These are phyloP conservation scores for Drosophila simulans DNA, from an alignment of 1,140 invertebrate genomes.

Conservation along the genomic window DNA sequence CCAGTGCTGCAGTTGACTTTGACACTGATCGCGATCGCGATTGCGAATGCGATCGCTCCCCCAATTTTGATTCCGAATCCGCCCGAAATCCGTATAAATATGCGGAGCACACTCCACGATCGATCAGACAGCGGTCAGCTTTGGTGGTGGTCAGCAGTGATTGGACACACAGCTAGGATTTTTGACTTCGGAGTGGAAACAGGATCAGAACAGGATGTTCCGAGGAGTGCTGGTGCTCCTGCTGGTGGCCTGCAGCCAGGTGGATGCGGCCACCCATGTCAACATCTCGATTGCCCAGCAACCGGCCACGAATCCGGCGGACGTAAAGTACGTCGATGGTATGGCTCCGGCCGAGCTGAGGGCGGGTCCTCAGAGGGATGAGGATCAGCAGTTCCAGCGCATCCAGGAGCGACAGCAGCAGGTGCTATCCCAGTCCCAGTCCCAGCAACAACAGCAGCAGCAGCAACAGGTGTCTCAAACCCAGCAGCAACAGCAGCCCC, in stretches of 20 bases:
- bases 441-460: conserved; percentile 18
- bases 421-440: conserved; percentile 6
- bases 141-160: conserved; percentile 38
- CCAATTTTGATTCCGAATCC: conserved; percentile 31
- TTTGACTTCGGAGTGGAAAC: background rate
- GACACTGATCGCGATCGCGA: conserved; percentile 65
- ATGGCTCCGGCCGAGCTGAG: conserved; percentile 66
- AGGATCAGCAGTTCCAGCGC: conserved; percentile 54
- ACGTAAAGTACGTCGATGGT: conserved; percentile 74
- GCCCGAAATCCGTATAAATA: conserved; percentile 67
- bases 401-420: conserved; percentile 61
- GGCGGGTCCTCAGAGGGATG: conserved; percentile 55
- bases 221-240: conserved; percentile 55
- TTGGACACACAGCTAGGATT: conserved; percentile 7
- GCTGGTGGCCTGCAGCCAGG: conserved; percentile 52
- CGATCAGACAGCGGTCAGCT: conserved; percentile 58
- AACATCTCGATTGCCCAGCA: conserved; percentile 81
- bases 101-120: conserved; percentile 57
- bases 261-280: conserved; percentile 72
- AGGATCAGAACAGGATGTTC: conserved; percentile 43
- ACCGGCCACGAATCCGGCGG: conserved; percentile 73
- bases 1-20: conserved; percentile 58
- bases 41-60: conserved; percentile 38
- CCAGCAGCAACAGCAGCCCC: conserved; percentile 30
- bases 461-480: conserved; percentile 8